Evolutionary conservation across 2,888 invertebrate genomes (phyloP).

Genomic region (Troglohyphantes excavatus): DNA sequence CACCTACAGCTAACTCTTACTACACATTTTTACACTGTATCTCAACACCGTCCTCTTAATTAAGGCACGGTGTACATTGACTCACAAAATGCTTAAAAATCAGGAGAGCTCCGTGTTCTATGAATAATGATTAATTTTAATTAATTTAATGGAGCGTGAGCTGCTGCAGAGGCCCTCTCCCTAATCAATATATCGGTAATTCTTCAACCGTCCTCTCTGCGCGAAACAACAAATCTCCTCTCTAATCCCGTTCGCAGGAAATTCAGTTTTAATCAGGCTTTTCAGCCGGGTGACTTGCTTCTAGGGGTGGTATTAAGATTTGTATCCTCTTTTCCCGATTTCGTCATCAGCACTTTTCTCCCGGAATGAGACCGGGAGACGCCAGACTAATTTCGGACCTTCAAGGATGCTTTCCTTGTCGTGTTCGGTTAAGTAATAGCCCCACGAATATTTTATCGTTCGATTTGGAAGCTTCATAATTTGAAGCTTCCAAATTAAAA

Average conservation of each 20-base stretch:
- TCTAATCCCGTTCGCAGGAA: constrained; percentile 29
- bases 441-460: too few species aligned
- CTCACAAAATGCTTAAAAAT: constrained; percentile 44
- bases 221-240: constrained; percentile 36
- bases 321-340: constrained; percentile 23
- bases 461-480: too few species aligned
- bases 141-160: constrained; percentile 56
- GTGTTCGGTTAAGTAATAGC: too few species aligned
- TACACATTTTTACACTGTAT: constrained; percentile 26
- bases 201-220: neutral
- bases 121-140: constrained; percentile 68
- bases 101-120: constrained; percentile 9
- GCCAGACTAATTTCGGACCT: constrained; percentile 32
- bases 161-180: neutral
- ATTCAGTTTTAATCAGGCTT: constrained; percentile 44
- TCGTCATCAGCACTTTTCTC: constrained; percentile 62
- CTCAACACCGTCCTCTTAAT: neutral
- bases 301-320: constrained; percentile 50
- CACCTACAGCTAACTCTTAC: neutral
- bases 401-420: too few species aligned
- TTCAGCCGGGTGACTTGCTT: neutral
- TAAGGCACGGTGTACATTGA: constrained; percentile 19
- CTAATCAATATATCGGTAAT: constrained; percentile 47
- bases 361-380: constrained; percentile 38
- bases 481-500: too few species aligned